Conservation (phyloP, 1,140 invertebrate genomes). For the Globodera ellingtonae region DNA sequence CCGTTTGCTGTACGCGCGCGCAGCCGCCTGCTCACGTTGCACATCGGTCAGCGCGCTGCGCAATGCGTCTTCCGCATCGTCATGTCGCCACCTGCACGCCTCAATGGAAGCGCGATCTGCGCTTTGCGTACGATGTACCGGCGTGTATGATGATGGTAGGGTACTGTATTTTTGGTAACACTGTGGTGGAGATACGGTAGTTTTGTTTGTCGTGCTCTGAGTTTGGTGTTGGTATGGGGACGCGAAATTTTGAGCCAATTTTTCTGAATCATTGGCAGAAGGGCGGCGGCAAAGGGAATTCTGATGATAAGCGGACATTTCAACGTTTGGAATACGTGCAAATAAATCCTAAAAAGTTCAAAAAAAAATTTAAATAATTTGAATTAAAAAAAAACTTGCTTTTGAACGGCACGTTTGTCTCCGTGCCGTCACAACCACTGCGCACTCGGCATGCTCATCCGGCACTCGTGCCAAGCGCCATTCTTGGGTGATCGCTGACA, state of each 20-base stretch:
- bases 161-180: neutral
- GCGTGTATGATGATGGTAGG: too few relatives aligned
- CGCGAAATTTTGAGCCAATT: too few relatives aligned
- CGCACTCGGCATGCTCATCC: conserved; percentile 9
- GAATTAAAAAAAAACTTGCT: neutral
- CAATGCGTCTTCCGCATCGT: neutral
- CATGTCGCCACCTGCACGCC: neutral
- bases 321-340: neutral
- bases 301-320: neutral
- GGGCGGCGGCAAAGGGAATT: neutral
- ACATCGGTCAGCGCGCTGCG: neutral
- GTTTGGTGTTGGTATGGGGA: too few relatives aligned
- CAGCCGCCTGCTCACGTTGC: conserved; percentile 4
- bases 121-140: neutral
- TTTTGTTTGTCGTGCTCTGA: neutral
- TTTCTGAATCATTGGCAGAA: neutral
- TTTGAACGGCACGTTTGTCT: neutral
- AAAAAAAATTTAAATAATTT: neutral
- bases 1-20: conserved; percentile 14
- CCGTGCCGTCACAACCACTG: conserved; percentile 1
- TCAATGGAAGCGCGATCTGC: neutral
- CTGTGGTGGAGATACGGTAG: neutral
- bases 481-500: conserved; percentile 42
- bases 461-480: conserved; percentile 33
- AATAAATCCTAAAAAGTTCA: neutral